Evolutionary conservation across 2,797 vertebrate genomes (phyloP), one percentile per base, ranked within the genome.

Genomic region (Platalea minor): DNA sequence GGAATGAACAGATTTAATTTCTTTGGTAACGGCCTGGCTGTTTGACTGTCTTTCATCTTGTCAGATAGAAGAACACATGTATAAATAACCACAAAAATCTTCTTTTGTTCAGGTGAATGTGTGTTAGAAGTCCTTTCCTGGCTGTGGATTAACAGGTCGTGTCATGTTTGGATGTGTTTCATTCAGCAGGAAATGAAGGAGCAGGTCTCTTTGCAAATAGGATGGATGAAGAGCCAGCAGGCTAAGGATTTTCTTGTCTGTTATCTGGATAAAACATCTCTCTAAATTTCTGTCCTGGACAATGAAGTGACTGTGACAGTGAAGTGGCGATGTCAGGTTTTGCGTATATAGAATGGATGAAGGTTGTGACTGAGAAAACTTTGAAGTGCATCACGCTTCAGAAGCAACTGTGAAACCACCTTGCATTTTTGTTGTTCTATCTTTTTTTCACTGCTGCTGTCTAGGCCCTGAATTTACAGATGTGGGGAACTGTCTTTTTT

Each of bases 171-270:
- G 76, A 19, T 96, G 74, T 94, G 82, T 95, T 96, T 96, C 53
- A 3, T 95, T 93, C 85, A 31, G 85, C 93, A 96, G 96, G 93
- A 97, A 97, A 43, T 96, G 94, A 97, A 83, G 79, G 83, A 85
- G 76, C 41, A 33, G 63, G n/a, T 70, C 60, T 93, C 57, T 39
- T 72, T 77, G 61, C 85, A 73, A 39, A 29, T 33, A 79, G 76
- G 35, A 72, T 65, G 61, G 68, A 95, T 51, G 85, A 93, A 84
- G 91, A 92, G 33, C 54, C 75, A 64, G 37, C 51, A 89, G 72
- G 51, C 33, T 43, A 51, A 93, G 89, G 75, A 78, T 46, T 89
- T 77, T 37, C 74, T 64, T 77, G 35, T 17, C 73, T 96, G 57
- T 68, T 45, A 76, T 74, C n/a, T 65, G 92, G 63, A 82, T 37